A percentile compares a stretch with the other conserved stretches of the same genome.
Evolutionary conservation across 1,140 invertebrate genomes (phyloP).

Genomic region (Vanessa tameamea): DNA sequence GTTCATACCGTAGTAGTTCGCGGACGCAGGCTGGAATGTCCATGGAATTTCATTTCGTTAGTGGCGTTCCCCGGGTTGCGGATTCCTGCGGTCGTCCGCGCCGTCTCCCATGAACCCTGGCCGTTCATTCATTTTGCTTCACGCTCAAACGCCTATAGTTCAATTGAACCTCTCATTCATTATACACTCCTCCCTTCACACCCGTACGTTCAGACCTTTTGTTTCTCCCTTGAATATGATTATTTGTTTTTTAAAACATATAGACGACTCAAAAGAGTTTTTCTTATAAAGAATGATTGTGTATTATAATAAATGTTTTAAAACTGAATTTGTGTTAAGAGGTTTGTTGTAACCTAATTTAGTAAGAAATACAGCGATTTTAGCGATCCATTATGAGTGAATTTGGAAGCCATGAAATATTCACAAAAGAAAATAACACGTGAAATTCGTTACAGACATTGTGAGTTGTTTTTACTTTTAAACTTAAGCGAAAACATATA

Average conservation of each 20-base stretch:
- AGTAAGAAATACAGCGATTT: conserved; percentile 48
- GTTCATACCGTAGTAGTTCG: conserved; percentile 21
- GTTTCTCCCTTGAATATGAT: not conserved
- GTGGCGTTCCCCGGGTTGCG: conserved; percentile 51
- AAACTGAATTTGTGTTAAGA: conserved; percentile 53
- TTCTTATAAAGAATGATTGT: not conserved
- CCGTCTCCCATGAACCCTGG: conserved; percentile 23
- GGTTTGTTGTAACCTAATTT: conserved; percentile 51
- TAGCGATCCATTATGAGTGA: conserved; percentile 48
- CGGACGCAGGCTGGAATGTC: conserved; percentile 49
- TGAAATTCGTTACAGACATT: conserved; percentile 23
- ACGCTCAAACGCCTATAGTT: conserved; percentile 30
- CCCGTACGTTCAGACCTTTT: not conserved
- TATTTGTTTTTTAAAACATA: not conserved
- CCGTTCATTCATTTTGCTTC: conserved; percentile 41
- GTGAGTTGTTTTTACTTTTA: conserved; percentile 22
- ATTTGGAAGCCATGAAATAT: conserved; percentile 52
- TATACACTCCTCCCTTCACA: conserved; percentile 20
- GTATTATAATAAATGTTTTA: conserved; percentile 26
- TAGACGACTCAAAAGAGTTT: conserved; percentile 1
- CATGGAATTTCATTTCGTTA: conserved; percentile 76
- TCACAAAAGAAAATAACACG: conserved; percentile 48
- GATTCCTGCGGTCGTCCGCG: conserved; percentile 55
- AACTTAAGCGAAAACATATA: not conserved
- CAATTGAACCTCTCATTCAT: conserved; percentile 30